Evolutionary conservation across 2,888 invertebrate species (phyloP).

Genomic region (Protula sp.): DNA sequence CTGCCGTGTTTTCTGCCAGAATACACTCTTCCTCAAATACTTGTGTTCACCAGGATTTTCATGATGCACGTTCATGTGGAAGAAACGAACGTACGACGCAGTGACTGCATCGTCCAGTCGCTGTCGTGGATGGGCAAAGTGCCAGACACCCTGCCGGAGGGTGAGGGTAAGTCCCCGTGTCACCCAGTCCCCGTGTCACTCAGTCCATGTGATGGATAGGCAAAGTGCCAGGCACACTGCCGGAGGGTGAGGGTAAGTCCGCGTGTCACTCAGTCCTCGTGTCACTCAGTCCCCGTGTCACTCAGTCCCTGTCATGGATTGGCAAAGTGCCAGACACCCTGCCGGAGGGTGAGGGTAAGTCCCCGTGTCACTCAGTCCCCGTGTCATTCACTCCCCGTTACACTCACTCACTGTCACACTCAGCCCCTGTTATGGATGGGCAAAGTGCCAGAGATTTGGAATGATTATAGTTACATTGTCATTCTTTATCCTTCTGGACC

Average conservation of each 20-base stretch:
- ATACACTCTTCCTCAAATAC: too few relatives aligned
- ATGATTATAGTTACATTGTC: too few relatives aligned
- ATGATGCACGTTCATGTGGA: slow-evolving; percentile 98
- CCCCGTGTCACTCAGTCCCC: too few relatives aligned
- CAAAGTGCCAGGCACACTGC: slow-evolving; percentile 90
- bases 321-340: slow-evolving; percentile 93
- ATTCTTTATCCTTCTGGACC: too few relatives aligned
- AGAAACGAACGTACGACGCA: slow-evolving; percentile 84
- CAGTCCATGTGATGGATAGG: slow-evolving; percentile 97
- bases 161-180: slow-evolving; percentile 68
- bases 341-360: slow-evolving; percentile 83
- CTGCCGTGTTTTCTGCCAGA: too few relatives aligned
- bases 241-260: slow-evolving; percentile 69
- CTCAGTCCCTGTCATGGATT: slow-evolving; percentile 95
- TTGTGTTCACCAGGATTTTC: too few relatives aligned
- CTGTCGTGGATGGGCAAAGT: slow-evolving; percentile 99
- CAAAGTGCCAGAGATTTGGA: slow-evolving; percentile 94
- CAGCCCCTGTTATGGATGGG: slow-evolving; percentile 97
- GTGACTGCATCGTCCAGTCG: slow-evolving; percentile 89
- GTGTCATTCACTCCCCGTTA: too few relatives aligned
- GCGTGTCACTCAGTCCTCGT: too few relatives aligned
- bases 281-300: slow-evolving; percentile 94
- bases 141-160: slow-evolving; percentile 90
- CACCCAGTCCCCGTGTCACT: slow-evolving; percentile 91
- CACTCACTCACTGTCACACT: slow-evolving; percentile 93